phyloP scores from a whole-genome alignment of 2,797 vertebrate genomes.

The Pelobates cultripes region DNA sequence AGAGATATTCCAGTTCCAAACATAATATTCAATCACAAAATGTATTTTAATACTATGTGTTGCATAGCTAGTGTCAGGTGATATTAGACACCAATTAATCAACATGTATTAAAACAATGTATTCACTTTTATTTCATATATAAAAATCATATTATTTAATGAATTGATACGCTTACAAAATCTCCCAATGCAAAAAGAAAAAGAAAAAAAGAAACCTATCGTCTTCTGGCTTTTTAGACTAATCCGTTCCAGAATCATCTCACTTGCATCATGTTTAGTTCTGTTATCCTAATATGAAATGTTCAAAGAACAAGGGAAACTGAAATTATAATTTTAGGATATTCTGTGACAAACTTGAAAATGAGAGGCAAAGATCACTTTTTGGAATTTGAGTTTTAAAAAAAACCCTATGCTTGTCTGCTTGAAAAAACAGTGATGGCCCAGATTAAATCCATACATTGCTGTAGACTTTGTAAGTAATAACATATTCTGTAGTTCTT shows the following conservation, averaged over 20 bases:
- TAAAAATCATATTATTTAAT: no score
- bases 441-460: slow-evolving; percentile 17
- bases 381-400: background rate
- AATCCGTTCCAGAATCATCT: background rate
- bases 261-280: background rate
- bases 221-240: background rate
- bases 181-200: no score
- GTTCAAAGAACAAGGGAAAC: slow-evolving; percentile 1
- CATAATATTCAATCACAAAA: no score
- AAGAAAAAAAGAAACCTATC: background rate
- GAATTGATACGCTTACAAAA: no score
- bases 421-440: background rate
- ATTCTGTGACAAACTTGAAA: background rate
- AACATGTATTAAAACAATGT: no score
- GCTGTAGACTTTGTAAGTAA: background rate
- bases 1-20: no score
- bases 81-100: no score
- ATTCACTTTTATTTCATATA: no score
- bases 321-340: background rate
- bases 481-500: background rate
- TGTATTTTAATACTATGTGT: no score
- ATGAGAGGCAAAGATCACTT: background rate
- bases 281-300: slow-evolving; percentile 1
- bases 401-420: background rate
- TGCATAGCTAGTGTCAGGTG: no score